phyloP scores from a whole-genome alignment of 2,113 vertebrate genomes.

The Andinoacara biseriatus region DNA sequence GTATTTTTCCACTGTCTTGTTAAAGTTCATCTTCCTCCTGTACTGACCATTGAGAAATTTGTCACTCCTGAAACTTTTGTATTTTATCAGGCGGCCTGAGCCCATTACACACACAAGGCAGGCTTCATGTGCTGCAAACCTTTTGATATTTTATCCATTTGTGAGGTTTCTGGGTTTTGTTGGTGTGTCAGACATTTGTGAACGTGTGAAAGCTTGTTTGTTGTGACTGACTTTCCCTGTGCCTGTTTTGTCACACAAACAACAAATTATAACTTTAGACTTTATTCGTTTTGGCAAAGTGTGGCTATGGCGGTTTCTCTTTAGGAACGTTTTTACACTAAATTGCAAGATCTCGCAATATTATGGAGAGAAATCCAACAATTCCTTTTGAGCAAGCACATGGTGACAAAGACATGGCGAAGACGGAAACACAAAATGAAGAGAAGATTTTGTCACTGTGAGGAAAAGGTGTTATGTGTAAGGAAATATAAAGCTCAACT shows the following conservation, averaged over 20 bases:
- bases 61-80: background rate
- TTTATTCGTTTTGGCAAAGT: background rate
- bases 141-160: conserved; percentile 27
- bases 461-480: no score
- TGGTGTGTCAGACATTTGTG: conserved; percentile 36
- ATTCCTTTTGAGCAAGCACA: background rate
- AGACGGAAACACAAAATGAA: background rate
- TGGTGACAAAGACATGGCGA: background rate
- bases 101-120: background rate
- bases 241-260: conserved; percentile 28
- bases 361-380: background rate
- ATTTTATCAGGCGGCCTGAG: background rate
- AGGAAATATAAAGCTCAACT: no score
- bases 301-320: background rate
- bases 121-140: conserved; percentile 15
- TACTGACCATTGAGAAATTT: conserved; percentile 7
- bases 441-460: no score
- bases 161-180: conserved; percentile 25
- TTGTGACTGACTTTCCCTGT: conserved; percentile 22
- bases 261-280: background rate
- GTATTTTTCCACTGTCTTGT: conserved; percentile 29
- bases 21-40: conserved; percentile 13
- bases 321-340: background rate
- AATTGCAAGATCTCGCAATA: background rate
- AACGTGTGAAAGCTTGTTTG: conserved; percentile 36